A percentile compares a stretch with the other conserved stretches of the same genome.
phyloP scores from a whole-genome alignment of 2,797 vertebrate genomes.

The Setipinna tenuifilis region DNA sequence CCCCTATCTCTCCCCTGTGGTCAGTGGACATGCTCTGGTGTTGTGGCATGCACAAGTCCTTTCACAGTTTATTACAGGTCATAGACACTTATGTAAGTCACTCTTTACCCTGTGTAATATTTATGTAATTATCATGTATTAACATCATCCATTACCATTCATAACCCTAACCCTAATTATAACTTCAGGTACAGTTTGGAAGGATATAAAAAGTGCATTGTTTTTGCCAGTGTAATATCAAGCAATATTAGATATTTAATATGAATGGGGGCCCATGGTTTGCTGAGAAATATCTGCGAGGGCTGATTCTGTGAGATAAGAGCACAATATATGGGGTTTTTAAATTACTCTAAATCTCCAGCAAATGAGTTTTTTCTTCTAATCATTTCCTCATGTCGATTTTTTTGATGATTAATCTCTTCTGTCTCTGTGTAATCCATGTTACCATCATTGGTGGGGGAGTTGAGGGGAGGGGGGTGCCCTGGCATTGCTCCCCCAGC shows the following conservation, averaged over 20 bases:
- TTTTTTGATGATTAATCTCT: background rate
- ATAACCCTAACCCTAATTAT: background rate
- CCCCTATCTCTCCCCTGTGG: background rate
- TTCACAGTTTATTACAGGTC: background rate
- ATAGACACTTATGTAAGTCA: background rate
- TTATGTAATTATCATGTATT: background rate
- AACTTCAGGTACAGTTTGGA: background rate
- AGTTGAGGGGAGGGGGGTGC: background rate
- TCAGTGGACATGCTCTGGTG: background rate
- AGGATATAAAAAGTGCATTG: background rate
- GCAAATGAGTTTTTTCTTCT: background rate
- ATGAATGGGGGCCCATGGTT: background rate
- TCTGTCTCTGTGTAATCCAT: background rate
- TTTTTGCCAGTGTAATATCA: background rate
- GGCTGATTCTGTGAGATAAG: background rate
- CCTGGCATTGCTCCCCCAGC: background rate
- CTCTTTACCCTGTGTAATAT: background rate
- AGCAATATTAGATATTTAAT: background rate
- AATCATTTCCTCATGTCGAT: background rate
- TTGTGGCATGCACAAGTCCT: background rate
- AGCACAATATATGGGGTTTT: background rate
- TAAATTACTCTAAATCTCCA: background rate
- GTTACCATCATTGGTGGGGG: background rate
- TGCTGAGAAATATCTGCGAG: background rate
- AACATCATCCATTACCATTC: background rate